Base-by-base conservation (phyloP, 2,113 vertebrate species). In the Oryzias woworae region DNA sequence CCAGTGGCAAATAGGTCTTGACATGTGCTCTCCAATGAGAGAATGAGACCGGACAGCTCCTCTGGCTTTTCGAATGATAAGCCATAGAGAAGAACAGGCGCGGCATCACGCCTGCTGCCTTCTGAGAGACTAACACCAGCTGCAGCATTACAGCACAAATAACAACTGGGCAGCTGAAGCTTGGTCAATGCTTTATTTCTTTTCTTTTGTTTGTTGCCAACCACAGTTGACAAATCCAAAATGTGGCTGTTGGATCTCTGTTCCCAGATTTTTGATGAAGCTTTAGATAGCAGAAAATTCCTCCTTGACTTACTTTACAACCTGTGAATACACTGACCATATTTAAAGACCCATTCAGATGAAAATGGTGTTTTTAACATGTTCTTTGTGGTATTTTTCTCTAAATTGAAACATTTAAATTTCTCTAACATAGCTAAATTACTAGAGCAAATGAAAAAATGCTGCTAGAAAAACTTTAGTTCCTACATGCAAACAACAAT, bases 1-100 rank as follows among this genome's bases (percentile, higher is more conserved):
- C 89, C 81, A 68, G 87, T 92, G 90, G 85, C 88, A 93, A 93
- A 93, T 92, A 90, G 90, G 91, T 88, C 89, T 80, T 92, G 91
- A 92, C 90, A 90, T 84, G 74, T 87, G 85, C 87, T 85, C 88
- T 86, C 87, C 84, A 75, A 72, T 77, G 80, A 89, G 83, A 80
- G 77, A 86, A 88, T 86, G 81, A 84, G 85, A 89, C 76, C 1
- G 75, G 88, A 91, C 82, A 89, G 89, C 76, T 86, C 82, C 80
- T 77, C 82, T 71, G 69, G 78, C 81, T 71, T 15, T 49, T 51
- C 72, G 48, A 69, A 82, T 82, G 89, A 91, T 88, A 87, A 87
- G 84, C 69, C 87, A 82, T 60, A 77, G 77, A 78, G 69, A 66
- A 70, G 83, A 87, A 86, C 85, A 83, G 70, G 83, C 84, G 88